Evolutionary conservation across 2,797 vertebrate species (phyloP).

Genomic region (Tapera naevia): DNA sequence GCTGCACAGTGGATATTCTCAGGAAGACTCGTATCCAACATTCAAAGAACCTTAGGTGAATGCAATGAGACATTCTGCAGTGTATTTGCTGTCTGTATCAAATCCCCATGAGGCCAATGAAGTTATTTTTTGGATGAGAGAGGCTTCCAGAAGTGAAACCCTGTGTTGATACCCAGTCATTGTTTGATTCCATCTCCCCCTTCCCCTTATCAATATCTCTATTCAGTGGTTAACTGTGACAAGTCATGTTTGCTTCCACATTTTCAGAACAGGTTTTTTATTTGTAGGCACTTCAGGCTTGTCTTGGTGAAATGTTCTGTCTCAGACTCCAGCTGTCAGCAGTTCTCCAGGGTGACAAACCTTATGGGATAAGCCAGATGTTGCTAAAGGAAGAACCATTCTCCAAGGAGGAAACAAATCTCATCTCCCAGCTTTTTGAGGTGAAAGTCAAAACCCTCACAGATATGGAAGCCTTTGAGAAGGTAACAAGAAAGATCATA

Average conservation of each 20-base stretch:
- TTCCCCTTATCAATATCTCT: background rate
- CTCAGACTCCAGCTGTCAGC: slow-evolving; percentile 53
- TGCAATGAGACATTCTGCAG: background rate
- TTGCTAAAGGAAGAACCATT: slow-evolving; percentile 26
- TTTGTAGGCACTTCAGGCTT: slow-evolving; percentile 79
- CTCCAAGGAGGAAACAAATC: slow-evolving; percentile 15
- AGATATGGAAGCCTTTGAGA: slow-evolving; percentile 58
- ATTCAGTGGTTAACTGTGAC: background rate
- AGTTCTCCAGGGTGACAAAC: slow-evolving; percentile 8
- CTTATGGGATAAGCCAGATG: background rate
- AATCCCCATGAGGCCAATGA: background rate
- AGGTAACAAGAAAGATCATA: slow-evolving; percentile 63
- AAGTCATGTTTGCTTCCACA: background rate
- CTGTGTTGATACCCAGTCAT: no score
- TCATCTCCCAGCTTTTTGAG: slow-evolving; percentile 69
- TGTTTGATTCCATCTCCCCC: background rate
- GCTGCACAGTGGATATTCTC: background rate
- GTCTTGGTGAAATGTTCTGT: slow-evolving; percentile 81
- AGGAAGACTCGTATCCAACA: background rate
- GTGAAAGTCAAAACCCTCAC: slow-evolving; percentile 53
- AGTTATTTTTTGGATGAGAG: background rate
- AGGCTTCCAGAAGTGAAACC: background rate
- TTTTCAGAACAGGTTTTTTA: background rate
- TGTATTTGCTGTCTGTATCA: background rate
- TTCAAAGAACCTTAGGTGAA: background rate